Conservation (phyloP, 30 jellyfish, hydroid and myxozoan species). For the Mastigias papua region DNA sequence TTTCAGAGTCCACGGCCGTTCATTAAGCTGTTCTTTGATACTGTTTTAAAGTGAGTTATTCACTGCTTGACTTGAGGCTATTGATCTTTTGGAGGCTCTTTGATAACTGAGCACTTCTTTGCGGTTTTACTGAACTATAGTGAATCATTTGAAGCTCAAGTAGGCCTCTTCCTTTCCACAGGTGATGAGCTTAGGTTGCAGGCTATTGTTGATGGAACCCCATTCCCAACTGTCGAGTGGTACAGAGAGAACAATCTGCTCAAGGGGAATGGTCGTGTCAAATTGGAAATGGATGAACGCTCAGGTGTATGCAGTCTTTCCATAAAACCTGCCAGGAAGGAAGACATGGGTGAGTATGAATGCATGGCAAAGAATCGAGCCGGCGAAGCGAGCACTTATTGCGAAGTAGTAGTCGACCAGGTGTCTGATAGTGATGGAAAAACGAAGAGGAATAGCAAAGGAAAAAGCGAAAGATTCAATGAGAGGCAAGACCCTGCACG, state of each 20-base stretch:
- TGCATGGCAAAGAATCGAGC: conserved; percentile 95
- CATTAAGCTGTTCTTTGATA: too few relatives aligned
- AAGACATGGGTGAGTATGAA: conserved; percentile 91
- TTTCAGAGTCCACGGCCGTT: not conserved
- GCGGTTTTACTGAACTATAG: not conserved
- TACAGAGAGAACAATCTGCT: conserved; percentile 60
- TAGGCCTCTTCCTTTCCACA: not conserved
- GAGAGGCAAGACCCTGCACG: conserved; percentile 44
- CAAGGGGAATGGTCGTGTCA: conserved; percentile 24
- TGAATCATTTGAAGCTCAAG: not conserved
- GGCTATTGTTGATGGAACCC: conserved; percentile 75
- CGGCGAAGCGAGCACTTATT: conserved; percentile 96
- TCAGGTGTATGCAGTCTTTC: conserved; percentile 77
- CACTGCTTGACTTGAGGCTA: too few relatives aligned
- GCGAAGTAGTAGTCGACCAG: conserved; percentile 79
- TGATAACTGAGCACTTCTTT: too few relatives aligned
- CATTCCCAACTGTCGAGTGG: conserved; percentile 75
- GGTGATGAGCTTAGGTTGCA: conserved; percentile 62
- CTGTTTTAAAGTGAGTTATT: too few relatives aligned
- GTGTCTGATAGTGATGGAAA: conserved; percentile 46
- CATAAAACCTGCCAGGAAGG: conserved; percentile 47
- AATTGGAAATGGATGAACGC: conserved; percentile 45
- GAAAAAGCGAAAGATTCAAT: conserved; percentile 12
- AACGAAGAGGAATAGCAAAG: conserved; percentile 3
- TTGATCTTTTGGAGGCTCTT: too few relatives aligned